Evolutionary conservation across 2,888 invertebrate species (phyloP).

Genomic region (Harpagoxenus sublaevis): DNA sequence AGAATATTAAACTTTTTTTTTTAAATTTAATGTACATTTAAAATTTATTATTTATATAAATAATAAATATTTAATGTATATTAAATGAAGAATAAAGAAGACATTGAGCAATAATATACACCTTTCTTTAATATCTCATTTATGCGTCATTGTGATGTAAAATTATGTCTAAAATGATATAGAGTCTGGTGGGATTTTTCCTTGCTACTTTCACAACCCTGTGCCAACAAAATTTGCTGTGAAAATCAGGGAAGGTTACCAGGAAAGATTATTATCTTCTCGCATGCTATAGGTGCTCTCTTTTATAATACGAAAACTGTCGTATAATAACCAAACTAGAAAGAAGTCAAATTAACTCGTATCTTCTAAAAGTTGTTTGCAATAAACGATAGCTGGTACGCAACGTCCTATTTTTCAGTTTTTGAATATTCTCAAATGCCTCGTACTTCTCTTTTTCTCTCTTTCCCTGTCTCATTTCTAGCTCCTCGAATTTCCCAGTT

Average conservation of each 20-base stretch:
- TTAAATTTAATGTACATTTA: no score
- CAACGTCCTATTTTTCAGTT: background rate
- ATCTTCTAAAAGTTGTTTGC: background rate
- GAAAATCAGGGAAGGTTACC: conserved; percentile 13
- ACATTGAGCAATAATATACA: background rate
- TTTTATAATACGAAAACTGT: conserved; percentile 11
- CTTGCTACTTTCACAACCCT: background rate
- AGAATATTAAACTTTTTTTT: background rate
- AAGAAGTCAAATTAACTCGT: background rate
- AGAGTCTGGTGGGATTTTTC: conserved; percentile 9
- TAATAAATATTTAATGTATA: conserved; percentile 9
- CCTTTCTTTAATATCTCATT: background rate
- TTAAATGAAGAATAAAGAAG: background rate
- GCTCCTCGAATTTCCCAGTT: background rate
- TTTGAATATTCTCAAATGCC: background rate
- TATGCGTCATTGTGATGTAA: conserved; percentile 28
- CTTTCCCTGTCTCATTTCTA: background rate
- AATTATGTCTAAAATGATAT: conserved; percentile 25
- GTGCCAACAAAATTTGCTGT: conserved; percentile 29
- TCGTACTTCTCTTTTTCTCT: background rate
- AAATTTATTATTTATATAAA: background rate
- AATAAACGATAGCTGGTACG: background rate
- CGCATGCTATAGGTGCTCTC: background rate
- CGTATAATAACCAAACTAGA: background rate
- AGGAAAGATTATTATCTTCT: conserved; percentile 14